Evolutionary conservation across 2,113 vertebrate species (phyloP).

Genomic region (Sapajus apella): DNA sequence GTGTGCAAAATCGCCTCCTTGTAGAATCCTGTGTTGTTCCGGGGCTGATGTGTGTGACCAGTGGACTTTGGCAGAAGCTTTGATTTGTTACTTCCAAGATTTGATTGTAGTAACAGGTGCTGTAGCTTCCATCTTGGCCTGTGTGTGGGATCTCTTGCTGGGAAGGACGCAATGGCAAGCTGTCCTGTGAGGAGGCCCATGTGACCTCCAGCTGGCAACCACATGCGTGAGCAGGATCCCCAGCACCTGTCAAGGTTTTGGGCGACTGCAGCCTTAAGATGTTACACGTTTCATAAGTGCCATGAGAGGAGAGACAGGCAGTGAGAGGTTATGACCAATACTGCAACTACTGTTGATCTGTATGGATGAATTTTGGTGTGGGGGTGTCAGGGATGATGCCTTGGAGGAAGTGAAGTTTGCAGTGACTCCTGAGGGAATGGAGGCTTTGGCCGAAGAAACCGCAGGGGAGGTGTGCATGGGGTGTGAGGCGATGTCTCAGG

Average conservation of each 20-base stretch:
- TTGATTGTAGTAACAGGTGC: not conserved
- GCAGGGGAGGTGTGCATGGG: accelerated
- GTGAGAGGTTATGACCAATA: not conserved
- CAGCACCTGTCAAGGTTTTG: accelerated
- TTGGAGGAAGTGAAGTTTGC: not conserved
- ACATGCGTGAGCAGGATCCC: accelerated
- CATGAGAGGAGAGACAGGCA: not conserved
- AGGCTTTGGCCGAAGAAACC: not conserved
- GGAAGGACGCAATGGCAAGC: not conserved
- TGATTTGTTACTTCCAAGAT: not conserved
- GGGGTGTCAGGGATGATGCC: not conserved
- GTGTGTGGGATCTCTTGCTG: not conserved
- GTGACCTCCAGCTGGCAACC: not conserved
- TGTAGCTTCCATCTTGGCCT: not conserved
- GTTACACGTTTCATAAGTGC: not conserved
- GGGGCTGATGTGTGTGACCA: not conserved
- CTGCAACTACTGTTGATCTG: no score
- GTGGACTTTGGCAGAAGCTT: not conserved
- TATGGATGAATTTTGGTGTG: not conserved
- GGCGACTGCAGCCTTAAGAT: not conserved
- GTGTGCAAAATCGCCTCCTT: not conserved
- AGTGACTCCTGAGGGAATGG: not conserved
- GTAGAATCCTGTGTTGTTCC: accelerated
- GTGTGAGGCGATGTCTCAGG: not conserved
- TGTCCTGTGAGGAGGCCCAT: not conserved